Conservation (phyloP, 2,113 vertebrate genomes). For the Chelonoidis abingdonii region DNA sequence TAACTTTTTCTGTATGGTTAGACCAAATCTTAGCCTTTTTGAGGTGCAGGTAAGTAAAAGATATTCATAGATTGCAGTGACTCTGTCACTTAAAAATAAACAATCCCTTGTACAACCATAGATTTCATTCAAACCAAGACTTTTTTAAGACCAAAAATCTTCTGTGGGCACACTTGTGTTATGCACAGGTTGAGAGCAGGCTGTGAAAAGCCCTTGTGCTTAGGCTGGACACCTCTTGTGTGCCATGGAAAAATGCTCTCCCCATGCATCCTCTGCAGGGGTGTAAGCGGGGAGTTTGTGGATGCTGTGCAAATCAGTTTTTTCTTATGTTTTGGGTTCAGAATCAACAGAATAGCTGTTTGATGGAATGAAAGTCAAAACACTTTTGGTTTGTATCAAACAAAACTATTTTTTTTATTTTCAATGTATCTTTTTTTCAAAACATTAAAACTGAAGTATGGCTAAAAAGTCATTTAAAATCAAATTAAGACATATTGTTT, state of each 20-base stretch:
- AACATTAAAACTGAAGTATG: no score
- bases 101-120: background rate
- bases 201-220: background rate
- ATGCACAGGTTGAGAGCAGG: background rate
- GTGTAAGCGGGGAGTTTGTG: background rate
- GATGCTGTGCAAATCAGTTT: no score
- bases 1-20: background rate
- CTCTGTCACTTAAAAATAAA: background rate
- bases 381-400: no score
- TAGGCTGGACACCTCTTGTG: background rate
- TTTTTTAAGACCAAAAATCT: background rate
- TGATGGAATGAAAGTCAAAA: no score
- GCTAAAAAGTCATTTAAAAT: no score
- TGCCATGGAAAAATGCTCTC: background rate
- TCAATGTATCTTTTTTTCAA: no score
- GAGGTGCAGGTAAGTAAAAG: background rate
- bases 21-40: background rate
- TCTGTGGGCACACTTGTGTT: background rate
- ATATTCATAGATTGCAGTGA: background rate
- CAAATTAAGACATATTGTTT: no score
- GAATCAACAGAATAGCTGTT: no score
- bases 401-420: no score
- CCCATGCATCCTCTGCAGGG: background rate
- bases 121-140: background rate
- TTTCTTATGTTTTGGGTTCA: no score